Conservation (phyloP, 2,113 vertebrate species). For the Aleadryas rufinucha region DNA sequence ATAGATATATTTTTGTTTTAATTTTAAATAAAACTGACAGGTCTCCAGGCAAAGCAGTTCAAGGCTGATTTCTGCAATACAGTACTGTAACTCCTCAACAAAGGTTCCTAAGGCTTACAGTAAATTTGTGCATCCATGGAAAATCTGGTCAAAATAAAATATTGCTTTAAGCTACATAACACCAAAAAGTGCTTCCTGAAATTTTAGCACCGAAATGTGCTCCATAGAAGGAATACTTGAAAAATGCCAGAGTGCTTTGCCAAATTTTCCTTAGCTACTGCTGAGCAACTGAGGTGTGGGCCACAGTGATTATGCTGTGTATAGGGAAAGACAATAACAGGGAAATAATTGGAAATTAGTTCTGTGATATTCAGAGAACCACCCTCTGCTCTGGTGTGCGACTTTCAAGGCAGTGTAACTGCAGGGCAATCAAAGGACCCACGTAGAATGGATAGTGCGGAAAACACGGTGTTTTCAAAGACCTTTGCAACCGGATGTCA, state of each 20-base stretch:
- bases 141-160: constrained; percentile 11
- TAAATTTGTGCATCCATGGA: background rate
- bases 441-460: background rate
- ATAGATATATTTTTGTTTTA: background rate
- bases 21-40: constrained; percentile 25
- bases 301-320: too few relatives aligned
- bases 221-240: background rate
- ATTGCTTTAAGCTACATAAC: background rate
- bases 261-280: background rate
- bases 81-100: background rate
- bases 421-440: background rate
- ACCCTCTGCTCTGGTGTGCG: background rate
- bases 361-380: background rate
- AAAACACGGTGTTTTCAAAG: background rate
- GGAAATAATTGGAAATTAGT: background rate
- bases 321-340: background rate
- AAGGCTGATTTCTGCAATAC: constrained; percentile 3
- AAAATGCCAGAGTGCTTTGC: background rate
- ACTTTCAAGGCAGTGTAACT: background rate
- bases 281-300: background rate
- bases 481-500: constrained; percentile 11
- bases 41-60: constrained; percentile 17
- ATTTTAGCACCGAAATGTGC: background rate
- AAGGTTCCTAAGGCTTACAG: background rate
- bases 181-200: background rate